Evolutionary conservation across 2,888 invertebrate genomes (phyloP), one percentile per base, ranked within the genome.

Genomic region (Yponomeuta cagnagella): DNA sequence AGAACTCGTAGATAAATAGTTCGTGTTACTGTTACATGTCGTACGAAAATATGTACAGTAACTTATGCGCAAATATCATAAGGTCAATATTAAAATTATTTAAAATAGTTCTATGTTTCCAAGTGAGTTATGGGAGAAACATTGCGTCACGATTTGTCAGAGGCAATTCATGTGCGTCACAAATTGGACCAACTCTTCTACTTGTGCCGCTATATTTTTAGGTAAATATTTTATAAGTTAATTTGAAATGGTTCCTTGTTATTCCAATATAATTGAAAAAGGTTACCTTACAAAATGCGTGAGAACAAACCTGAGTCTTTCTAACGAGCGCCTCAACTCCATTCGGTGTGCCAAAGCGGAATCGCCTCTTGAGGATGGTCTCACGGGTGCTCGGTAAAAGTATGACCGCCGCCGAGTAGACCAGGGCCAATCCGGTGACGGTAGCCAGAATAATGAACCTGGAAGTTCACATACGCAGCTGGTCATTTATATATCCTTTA

Each of bases 391-490:
- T 96, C 37, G 97, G 97, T 85, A 97, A 87, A 75, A 96, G 90
- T 33, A 97, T 94, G 66, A 97, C 95, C 33, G 96, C 96, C 73
- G 95, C 94, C 8, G 97, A 96, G 88, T 97, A 97, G 8, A 96
- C 86, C 71, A 97, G 84, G n/a, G 97, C 96, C 75, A 96, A 80
- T 2, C 95, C 96, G n/a, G 96, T 95, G 72, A 97, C 87, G 31
- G 95, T 88, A 0, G 96, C 94, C 72, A 97, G 86, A 72, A 97
- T 93, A 74, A 97, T 96, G 77, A 97, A 96, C 98, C 98, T 98
- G 89, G 94, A 96, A 33, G n/a, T 37, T 31, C 43, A 43, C 43
- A 43, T 43, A 43, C 43, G 9, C 43, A 33, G 33, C 3, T 33
- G 33, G 33, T 33, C 5, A 52, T 58, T 58, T 15, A 58, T 3